Conservation (phyloP, 2,113 vertebrate species). For the Dromaius novaehollandiae region DNA sequence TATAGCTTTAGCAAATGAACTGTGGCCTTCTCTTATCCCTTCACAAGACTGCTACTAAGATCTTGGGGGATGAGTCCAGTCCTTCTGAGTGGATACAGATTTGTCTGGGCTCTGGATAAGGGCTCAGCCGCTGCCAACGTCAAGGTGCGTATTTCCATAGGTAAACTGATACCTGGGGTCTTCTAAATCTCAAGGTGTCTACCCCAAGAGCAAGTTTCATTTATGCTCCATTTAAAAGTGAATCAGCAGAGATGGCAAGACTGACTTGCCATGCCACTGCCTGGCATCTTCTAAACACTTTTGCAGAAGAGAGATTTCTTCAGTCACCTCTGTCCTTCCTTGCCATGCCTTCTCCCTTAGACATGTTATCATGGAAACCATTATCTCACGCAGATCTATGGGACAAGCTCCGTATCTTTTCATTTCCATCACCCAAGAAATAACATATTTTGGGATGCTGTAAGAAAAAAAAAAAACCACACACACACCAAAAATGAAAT, state of each 20-base stretch:
- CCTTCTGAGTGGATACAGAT: neutral
- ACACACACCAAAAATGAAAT: neutral
- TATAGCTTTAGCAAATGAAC: neutral
- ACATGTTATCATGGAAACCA: neutral
- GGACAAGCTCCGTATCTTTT: neutral
- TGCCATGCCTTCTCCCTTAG: neutral
- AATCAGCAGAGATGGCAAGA: neutral
- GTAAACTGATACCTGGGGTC: fast-evolving
- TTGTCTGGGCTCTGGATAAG: neutral
- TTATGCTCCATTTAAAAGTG: neutral
- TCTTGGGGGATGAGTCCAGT: neutral
- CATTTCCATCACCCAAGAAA: neutral
- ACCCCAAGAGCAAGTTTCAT: too few relatives aligned
- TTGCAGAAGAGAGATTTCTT: neutral
- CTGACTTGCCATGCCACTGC: neutral
- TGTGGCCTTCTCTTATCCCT: neutral
- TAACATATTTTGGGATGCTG: neutral
- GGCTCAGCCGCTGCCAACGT: neutral
- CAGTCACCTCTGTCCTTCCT: neutral
- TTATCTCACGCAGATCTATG: neutral
- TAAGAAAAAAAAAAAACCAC: neutral
- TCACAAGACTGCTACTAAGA: neutral
- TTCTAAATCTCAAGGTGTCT: neutral
- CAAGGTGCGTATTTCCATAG: neutral
- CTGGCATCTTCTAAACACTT: neutral